A percentile compares a stretch with the other conserved stretches of the same genome.
These are phyloP conservation scores for Copidosoma floridanum DNA, from an alignment of 1,140 invertebrate species.

Conservation along the genomic window DNA sequence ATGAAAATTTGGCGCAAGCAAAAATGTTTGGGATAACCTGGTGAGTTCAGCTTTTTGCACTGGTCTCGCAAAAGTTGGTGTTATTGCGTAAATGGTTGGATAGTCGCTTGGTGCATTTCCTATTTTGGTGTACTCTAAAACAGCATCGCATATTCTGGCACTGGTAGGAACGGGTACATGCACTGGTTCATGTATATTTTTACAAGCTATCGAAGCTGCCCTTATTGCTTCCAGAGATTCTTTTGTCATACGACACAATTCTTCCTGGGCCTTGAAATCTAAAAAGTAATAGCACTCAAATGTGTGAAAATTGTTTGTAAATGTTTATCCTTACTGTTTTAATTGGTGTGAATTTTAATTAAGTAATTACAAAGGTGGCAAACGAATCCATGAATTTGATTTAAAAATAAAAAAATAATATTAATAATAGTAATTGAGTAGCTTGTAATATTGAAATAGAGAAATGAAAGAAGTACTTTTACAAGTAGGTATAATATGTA, in stretches of 20 bases:
- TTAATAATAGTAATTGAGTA: too few species aligned
- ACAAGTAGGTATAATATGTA: too few species aligned
- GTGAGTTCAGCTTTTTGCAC: constrained; percentile 96
- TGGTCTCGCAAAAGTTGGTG: constrained; percentile 85
- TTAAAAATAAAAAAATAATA: too few species aligned
- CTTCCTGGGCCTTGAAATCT: constrained; percentile 25
- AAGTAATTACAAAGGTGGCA: too few species aligned
- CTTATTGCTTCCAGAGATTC: constrained; percentile 20
- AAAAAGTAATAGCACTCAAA: too few species aligned
- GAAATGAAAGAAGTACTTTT: too few species aligned
- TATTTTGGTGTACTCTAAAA: constrained; percentile 23
- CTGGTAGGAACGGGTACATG: constrained; percentile 14
- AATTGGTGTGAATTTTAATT: too few species aligned
- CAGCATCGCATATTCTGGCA: constrained; percentile 19
- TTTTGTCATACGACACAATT: constrained; percentile 23
- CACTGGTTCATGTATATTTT: constrained; percentile 23
- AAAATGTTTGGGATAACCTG: constrained; percentile 85
- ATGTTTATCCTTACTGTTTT: too few species aligned
- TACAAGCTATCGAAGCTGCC: constrained; percentile 18
- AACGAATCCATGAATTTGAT: too few species aligned
- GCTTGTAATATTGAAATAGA: too few species aligned
- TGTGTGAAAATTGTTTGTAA: too few species aligned
- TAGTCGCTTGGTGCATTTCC: constrained; percentile 25
- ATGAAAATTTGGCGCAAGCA: constrained; percentile 85
- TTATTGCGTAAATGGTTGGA: constrained; percentile 80